Evolutionary conservation across 2,888 invertebrate genomes (phyloP).

Genomic region (Blastobasis adustella): DNA sequence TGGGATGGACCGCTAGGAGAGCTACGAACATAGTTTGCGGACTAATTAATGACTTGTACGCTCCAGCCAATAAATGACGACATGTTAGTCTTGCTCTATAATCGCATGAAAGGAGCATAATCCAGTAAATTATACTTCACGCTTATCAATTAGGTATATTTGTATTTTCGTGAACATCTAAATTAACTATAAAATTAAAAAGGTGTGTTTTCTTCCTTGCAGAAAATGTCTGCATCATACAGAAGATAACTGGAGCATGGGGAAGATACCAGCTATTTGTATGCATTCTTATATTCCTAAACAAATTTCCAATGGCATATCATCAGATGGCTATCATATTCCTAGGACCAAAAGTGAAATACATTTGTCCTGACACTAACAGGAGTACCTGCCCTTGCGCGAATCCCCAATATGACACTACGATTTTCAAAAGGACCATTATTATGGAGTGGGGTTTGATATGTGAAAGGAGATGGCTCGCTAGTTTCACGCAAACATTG

Average conservation of each 20-base stretch:
- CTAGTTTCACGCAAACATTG: slow-evolving; percentile 81
- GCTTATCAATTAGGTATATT: not conserved
- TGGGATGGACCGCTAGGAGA: no score
- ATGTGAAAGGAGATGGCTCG: slow-evolving; percentile 77
- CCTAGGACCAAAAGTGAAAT: slow-evolving; percentile 56
- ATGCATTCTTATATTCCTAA: slow-evolving; percentile 49
- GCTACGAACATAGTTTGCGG: no score
- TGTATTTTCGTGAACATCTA: slow-evolving; percentile 20
- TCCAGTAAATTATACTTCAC: not conserved
- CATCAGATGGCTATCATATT: slow-evolving; percentile 71
- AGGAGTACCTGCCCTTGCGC: slow-evolving; percentile 71
- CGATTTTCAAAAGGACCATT: slow-evolving; percentile 80
- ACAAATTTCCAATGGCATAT: slow-evolving; percentile 65
- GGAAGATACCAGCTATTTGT: slow-evolving; percentile 68
- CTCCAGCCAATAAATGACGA: not conserved
- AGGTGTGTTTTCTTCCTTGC: no score
- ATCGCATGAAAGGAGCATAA: not conserved
- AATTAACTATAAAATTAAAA: no score
- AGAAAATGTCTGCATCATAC: slow-evolving; percentile 37
- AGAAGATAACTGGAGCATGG: slow-evolving; percentile 58
- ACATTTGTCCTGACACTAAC: slow-evolving; percentile 31
- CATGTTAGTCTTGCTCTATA: no score
- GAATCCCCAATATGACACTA: slow-evolving; percentile 76
- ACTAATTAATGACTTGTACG: not conserved
- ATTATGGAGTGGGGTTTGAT: slow-evolving; percentile 85